Percentiles rank a stretch among this genome's conserved stretches.
Conservation (phyloP, 2,888 invertebrate species). For the Pammene aurita region DNA sequence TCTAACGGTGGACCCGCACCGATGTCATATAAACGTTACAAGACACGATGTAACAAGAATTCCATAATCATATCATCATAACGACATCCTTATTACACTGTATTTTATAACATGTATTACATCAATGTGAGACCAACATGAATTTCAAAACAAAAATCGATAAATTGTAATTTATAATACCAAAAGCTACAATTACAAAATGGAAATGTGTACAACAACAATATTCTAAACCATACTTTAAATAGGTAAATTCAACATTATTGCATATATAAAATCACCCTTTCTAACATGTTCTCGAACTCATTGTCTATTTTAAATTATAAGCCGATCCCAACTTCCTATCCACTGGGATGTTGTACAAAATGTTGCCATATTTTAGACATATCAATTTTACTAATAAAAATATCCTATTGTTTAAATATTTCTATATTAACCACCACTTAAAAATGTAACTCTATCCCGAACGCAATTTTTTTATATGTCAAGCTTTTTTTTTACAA, state of each 20-base stretch:
- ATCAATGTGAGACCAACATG: no score
- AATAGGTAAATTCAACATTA: no score
- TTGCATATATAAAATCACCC: no score
- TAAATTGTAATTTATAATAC: no score
- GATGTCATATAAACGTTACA: no score
- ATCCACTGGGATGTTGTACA: conserved; percentile 53
- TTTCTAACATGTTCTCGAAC: neutral
- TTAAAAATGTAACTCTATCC: conserved; percentile 45
- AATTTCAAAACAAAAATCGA: no score
- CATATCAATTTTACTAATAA: conserved; percentile 74
- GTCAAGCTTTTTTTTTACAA: conserved; percentile 23
- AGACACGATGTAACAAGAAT: no score
- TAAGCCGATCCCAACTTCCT: neutral
- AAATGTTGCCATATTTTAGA: conserved; percentile 75
- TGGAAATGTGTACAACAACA: neutral
- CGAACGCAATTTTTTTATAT: conserved; percentile 47
- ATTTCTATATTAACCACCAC: conserved; percentile 62
- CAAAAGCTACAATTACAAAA: neutral
- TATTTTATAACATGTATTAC: no score
- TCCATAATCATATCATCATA: no score
- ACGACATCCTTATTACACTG: no score
- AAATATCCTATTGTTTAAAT: conserved; percentile 20
- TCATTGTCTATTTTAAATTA: neutral
- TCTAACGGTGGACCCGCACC: no score
- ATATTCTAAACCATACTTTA: no score